phyloP scores from a whole-genome alignment of 2,797 vertebrate species.

The Anas capensis region DNA sequence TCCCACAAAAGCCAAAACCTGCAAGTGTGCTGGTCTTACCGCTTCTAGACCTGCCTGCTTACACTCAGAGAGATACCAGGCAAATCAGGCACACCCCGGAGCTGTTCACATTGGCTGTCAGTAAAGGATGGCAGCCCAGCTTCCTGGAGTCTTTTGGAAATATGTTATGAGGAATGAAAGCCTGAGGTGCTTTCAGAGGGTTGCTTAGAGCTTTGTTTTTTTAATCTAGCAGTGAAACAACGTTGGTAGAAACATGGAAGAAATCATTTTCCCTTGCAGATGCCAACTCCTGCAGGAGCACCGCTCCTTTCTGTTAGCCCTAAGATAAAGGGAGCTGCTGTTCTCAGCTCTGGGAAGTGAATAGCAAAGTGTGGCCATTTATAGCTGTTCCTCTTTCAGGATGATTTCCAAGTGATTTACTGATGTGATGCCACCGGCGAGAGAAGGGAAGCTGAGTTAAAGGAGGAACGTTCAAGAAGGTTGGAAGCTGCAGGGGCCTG shows the following conservation, averaged over 20 bases:
- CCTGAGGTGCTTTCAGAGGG: neutral
- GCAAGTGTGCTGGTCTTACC: neutral
- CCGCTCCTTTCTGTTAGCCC: neutral
- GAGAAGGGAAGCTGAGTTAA: neutral
- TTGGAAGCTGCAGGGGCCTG: neutral
- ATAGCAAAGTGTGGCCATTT: neutral
- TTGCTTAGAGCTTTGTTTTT: neutral
- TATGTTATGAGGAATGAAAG: rapidly evolving
- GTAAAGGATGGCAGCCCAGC: neutral
- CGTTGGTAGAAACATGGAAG: neutral
- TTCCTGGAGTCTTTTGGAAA: neutral
- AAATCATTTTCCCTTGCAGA: neutral
- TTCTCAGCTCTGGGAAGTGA: neutral
- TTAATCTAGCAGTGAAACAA: neutral
- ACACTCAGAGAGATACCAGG: neutral
- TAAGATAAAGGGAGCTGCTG: neutral
- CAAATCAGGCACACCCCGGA: rapidly evolving
- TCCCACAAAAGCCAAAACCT: neutral
- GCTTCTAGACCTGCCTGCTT: neutral
- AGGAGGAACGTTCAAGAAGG: neutral
- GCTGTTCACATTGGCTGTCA: neutral
- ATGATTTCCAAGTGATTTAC: neutral
- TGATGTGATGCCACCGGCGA: neutral
- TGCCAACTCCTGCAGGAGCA: neutral
- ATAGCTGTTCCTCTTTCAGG: neutral